Base-by-base conservation (phyloP, 2,113 vertebrate genomes). In the Oncorhynchus gorbuscha region DNA sequence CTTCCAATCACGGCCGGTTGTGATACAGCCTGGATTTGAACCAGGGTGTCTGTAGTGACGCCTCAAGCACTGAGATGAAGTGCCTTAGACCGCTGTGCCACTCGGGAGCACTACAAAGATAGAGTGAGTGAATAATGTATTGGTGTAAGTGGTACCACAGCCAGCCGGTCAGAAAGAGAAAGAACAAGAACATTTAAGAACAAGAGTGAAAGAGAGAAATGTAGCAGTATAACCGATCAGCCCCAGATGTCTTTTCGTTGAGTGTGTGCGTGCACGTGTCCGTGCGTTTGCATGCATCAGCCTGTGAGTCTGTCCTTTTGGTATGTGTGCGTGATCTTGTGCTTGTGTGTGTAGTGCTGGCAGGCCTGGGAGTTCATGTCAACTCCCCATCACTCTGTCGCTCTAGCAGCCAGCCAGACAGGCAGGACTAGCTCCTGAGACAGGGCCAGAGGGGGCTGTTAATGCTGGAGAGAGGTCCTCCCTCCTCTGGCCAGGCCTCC, bases 211-310 rank as follows among this genome's bases (percentile, higher is more conserved):
- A 79, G 75, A 81, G 16, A 11, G 24, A 45, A 45, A 45, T 66
- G 3, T 11, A 28, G 81, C 75, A 79, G 84, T 18, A 35, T 74
- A 69, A 75, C 79, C 78, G 12, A 55, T 55, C 16, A 18, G 51
- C 85, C 87, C 73, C 59, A 0, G 66, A 82, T 86, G 89, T 84
- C 85, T 88, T 85, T 81, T n/a, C 76, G 11, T 49, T 5, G 61
- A 26, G 16, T 61, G 76, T 79, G 73, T 80, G 74, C 72, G 26
- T 64, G 30, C 24, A n/a, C 65, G n/a, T 62, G 13, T 39, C 8
- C 39, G 24, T 75, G 62, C 28, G 16, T 75, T 14, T 32, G 14
- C 49, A 22, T 69, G 49, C 14, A 16, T 16, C 9, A 13, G 49
- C 85, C 88, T 84, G 85, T 88, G 87, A 79, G 18, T 79, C 9